Conservation (phyloP, 2,113 vertebrate species). For the Albula glossodonta region DNA sequence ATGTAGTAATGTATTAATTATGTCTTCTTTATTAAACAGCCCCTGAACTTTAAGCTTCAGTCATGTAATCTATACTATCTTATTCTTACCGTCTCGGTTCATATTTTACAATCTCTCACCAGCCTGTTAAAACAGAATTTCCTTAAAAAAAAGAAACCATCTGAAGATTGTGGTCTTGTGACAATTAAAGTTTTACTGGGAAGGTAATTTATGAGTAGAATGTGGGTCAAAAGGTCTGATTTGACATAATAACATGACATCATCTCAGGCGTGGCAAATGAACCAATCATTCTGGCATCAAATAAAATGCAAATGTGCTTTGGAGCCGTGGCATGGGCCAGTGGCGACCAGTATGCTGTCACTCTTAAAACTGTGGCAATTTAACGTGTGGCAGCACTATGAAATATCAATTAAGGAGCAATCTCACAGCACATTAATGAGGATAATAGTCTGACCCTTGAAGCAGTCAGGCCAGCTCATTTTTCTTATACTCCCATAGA, state of each 20-base stretch:
- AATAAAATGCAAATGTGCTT: constrained; percentile 11
- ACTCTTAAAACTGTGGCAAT: constrained; percentile 20
- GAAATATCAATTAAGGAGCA: constrained; percentile 72
- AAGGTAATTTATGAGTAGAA: not conserved
- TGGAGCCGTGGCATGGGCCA: not conserved
- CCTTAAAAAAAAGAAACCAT: constrained; percentile 3
- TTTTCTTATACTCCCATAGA: constrained; percentile 41
- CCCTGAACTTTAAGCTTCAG: not conserved
- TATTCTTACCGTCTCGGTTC: not conserved
- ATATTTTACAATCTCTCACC: not conserved
- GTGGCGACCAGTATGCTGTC: not conserved
- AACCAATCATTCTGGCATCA: not conserved
- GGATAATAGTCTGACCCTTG: constrained; percentile 64
- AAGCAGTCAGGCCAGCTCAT: constrained; percentile 44
- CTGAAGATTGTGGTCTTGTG: not conserved
- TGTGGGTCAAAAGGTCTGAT: not conserved
- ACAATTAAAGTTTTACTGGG: not conserved
- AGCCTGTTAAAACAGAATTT: not conserved
- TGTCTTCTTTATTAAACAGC: not conserved
- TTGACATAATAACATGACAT: not conserved
- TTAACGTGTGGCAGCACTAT: constrained; percentile 48
- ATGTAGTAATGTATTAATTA: too few relatives aligned
- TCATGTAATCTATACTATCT: not conserved
- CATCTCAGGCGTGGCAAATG: not conserved
- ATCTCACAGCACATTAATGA: constrained; percentile 73